Conservation (phyloP, 2,113 vertebrate species). For the Recurvirostra avosetta region DNA sequence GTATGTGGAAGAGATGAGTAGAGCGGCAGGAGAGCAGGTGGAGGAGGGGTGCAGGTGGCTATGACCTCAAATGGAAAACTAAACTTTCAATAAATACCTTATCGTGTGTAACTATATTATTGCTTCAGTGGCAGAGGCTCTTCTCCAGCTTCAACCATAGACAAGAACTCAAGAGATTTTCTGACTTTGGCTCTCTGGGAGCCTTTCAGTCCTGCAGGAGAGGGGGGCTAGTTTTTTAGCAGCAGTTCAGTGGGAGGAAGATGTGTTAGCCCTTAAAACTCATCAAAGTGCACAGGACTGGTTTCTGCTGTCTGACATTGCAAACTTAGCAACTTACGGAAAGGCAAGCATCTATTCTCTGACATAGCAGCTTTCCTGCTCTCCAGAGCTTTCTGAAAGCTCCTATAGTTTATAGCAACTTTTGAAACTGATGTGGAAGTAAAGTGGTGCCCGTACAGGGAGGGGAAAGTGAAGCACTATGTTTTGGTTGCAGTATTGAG, state of each 20-base stretch:
- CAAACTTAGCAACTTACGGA: neutral
- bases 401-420: neutral
- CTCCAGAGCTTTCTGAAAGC: neutral
- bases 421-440: neutral
- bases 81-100: neutral
- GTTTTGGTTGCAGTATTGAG: neutral
- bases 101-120: neutral
- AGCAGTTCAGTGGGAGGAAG: neutral
- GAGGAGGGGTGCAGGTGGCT: neutral
- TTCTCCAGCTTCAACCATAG: neutral
- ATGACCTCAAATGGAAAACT: neutral
- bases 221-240: neutral
- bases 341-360: neutral
- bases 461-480: neutral
- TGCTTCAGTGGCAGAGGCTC: neutral
- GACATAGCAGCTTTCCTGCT: neutral
- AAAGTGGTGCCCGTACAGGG: neutral
- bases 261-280: neutral
- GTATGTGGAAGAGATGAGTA: neutral
- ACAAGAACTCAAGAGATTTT: neutral
- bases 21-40: neutral
- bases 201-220: neutral
- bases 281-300: neutral
- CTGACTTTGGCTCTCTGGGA: neutral
- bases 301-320: neutral